Evolutionary conservation across 2,888 invertebrate species (phyloP).

Genomic region (Eurois occulta): DNA sequence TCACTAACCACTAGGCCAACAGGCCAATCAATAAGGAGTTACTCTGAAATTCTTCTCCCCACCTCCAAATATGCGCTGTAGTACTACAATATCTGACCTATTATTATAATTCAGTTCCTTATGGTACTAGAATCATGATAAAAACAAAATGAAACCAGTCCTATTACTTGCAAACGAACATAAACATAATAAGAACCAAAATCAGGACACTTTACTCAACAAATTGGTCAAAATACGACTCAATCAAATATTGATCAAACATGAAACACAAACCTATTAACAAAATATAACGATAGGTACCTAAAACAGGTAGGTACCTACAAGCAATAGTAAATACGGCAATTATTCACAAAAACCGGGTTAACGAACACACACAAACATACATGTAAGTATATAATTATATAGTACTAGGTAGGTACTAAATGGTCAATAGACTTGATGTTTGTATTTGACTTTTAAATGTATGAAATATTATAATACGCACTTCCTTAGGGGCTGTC

Average conservation of each 20-base stretch:
- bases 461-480: no score
- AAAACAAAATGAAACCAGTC: neutral
- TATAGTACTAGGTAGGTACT: constrained; percentile 26
- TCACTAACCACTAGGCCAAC: no score
- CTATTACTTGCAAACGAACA: neutral
- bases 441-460: constrained; percentile 53
- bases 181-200: constrained; percentile 1
- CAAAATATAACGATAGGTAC: constrained; percentile 3
- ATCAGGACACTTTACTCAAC: neutral
- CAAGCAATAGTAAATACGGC: constrained; percentile 38
- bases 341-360: constrained; percentile 64
- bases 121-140: neutral
- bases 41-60: neutral
- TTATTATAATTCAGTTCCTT: neutral
- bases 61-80: neutral
- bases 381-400: constrained; percentile 39
- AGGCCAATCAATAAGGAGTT: no score
- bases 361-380: constrained; percentile 60
- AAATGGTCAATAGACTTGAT: constrained; percentile 21
- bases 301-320: constrained; percentile 19
- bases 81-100: neutral
- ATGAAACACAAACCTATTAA: constrained; percentile 13
- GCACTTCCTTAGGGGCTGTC: constrained; percentile 44
- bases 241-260: constrained; percentile 18
- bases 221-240: constrained; percentile 6